A percentile compares a stretch with the other conserved stretches of the same genome.
Conservation (phyloP, 2,888 invertebrate genomes). For the Eilema griseolum region DNA sequence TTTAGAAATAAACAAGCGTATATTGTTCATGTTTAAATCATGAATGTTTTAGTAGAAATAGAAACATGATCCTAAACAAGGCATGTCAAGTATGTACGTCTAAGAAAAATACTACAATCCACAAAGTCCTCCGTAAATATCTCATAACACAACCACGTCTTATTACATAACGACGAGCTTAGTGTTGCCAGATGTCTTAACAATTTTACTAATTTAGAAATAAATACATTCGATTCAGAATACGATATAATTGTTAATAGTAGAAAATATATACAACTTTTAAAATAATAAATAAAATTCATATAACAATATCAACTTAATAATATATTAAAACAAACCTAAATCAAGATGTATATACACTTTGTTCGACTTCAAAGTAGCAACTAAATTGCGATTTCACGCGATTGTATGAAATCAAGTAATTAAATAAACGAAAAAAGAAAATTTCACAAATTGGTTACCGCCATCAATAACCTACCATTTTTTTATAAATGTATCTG, state of each 20-base stretch:
- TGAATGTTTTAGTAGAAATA: background rate
- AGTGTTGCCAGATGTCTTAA: constrained; percentile 29
- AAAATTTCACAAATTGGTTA: background rate
- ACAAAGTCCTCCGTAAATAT: constrained; percentile 58
- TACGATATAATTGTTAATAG: background rate
- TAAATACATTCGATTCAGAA: background rate
- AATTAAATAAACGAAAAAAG: background rate
- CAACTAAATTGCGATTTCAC: background rate
- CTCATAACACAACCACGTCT: constrained; percentile 77
- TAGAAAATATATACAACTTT: background rate
- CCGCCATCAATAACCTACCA: background rate
- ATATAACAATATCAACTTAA: constrained; percentile 29
- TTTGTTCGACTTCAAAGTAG: background rate
- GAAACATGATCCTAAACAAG: constrained; percentile 24
- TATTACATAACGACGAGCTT: constrained; percentile 72
- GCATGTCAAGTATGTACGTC: constrained; percentile 43
- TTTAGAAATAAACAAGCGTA: too few species aligned
- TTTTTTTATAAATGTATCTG: constrained; percentile 11
- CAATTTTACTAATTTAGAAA: background rate
- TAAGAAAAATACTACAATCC: constrained; percentile 64
- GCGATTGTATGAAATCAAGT: background rate
- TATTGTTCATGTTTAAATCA: background rate
- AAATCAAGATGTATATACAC: background rate
- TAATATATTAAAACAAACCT: background rate
- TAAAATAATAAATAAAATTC: background rate